Base-by-base conservation (phyloP, 2,888 invertebrate species). In the Diplolepis rosae region DNA sequence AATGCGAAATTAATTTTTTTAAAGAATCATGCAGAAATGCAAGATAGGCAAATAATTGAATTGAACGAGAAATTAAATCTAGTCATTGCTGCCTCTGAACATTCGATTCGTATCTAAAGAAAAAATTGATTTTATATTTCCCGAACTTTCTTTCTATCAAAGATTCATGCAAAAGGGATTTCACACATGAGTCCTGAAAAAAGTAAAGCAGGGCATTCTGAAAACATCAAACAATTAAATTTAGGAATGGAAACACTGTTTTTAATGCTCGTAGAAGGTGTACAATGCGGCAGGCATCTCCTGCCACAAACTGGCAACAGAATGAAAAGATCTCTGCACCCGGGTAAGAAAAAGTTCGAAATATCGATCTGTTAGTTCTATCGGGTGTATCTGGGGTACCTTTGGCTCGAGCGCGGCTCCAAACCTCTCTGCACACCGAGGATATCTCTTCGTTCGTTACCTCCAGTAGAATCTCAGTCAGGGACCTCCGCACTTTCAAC, bases 381-480 rank as follows among this genome's bases (percentile, higher is more conserved):
- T 79, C 82, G 73, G 82, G 81, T 85, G 82, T 84, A 83, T 86
- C 86, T 84, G 83, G 83, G 91, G 93, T 95, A 95, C 95, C 95
- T 95, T 95, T 95, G 87, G 90, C 89, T 90, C 92, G 92, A 86
- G 93, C 93, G 90, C 93, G 94, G 91, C 93, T 94, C 90, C 94
- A 92, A 88, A 96, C 95, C 91, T 97, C 97, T 89, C 93, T 93
- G 89, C 96, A 95, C 86, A 97, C 93, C 85, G 91, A 91, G 85
- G 92, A 91, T 87, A 98, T 95, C 91, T 97, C 96, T 89, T 94
- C 93, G 89, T 95, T 95, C 27, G 98, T 98, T 83, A 98, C 98
- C 89, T 97, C 96, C 83, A 98, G 92, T 74, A 99, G 92, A 84
- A 98, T 94, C 90, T 98, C 97, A 32, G 98, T 98, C 90, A 98